Conservation (phyloP, 2,797 vertebrate genomes). For the Labeo calbasu region DNA sequence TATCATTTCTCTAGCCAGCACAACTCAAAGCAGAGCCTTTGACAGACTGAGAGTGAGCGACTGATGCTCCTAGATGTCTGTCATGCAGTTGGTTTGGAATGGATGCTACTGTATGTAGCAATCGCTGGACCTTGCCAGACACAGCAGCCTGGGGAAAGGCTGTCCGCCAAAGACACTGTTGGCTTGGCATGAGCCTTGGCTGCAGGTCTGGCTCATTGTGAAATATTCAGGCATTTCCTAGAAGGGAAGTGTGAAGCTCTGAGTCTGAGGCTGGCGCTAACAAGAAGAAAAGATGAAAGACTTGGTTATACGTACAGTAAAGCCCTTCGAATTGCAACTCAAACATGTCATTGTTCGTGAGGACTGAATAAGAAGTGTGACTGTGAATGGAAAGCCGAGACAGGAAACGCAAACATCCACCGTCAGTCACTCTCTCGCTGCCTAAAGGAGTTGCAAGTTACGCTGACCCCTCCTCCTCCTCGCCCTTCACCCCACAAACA, state of each 20-base stretch:
- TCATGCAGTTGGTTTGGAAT: conserved; percentile 51
- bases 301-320: conserved; percentile 38
- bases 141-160: conserved; percentile 40
- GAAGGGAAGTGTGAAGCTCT: conserved; percentile 15
- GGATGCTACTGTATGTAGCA: conserved; percentile 52
- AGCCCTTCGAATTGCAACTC: conserved; percentile 25
- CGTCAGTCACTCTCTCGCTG: conserved; percentile 40
- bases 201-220: conserved; percentile 26
- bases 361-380: conserved; percentile 61
- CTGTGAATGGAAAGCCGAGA: conserved; percentile 58
- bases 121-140: conserved; percentile 39
- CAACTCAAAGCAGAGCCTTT: conserved; percentile 48
- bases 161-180: conserved; percentile 43
- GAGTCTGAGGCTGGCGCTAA: conserved; percentile 36
- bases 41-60: conserved; percentile 30
- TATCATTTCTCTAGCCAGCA: conserved; percentile 50
- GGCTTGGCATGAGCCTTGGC: conserved; percentile 20
- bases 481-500: conserved; percentile 55
- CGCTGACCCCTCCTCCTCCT: conserved; percentile 53
- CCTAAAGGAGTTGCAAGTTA: conserved; percentile 46
- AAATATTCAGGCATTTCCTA: conserved; percentile 30
- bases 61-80: conserved; percentile 44
- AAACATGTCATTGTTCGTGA: conserved; percentile 51
- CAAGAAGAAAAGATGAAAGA: conserved; percentile 40
- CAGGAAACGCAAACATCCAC: conserved; percentile 58